Evolutionary conservation across 1,140 invertebrate species (phyloP).

Genomic region (Homarus americanus): DNA sequence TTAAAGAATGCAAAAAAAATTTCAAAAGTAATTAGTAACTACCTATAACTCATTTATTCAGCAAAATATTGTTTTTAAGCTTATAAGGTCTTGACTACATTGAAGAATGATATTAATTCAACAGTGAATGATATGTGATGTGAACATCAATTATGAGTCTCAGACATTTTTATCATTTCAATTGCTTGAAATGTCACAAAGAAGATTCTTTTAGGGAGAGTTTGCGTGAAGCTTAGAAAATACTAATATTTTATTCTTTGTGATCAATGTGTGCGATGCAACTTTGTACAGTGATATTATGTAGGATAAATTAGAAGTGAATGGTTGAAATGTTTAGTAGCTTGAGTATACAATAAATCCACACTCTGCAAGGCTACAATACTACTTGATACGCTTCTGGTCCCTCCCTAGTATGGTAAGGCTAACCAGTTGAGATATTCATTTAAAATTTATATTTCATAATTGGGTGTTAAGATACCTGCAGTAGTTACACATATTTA

Average conservation of each 20-base stretch:
- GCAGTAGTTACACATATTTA: not conserved
- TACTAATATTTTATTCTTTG: not conserved
- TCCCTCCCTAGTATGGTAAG: conserved; percentile 6
- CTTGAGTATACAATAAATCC: not conserved
- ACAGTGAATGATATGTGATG: not conserved
- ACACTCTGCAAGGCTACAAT: not conserved
- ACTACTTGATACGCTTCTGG: conserved; percentile 1
- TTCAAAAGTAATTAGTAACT: too few relatives aligned
- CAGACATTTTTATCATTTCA: not conserved
- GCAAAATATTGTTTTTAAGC: not conserved
- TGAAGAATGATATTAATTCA: not conserved
- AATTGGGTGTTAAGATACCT: not conserved
- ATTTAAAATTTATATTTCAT: not conserved
- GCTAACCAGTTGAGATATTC: not conserved
- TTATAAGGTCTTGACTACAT: not conserved
- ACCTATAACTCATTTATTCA: not conserved
- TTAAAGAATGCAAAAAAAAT: too few relatives aligned
- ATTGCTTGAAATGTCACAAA: not conserved
- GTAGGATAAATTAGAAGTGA: not conserved
- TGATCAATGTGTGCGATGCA: not conserved
- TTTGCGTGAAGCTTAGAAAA: not conserved
- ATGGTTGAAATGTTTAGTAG: not conserved
- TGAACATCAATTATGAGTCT: not conserved
- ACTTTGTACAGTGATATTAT: not conserved
- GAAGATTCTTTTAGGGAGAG: not conserved